These are phyloP conservation scores for Chrysolina oricalcia DNA, from an alignment of 2,888 invertebrate genomes.

Conservation along the genomic window DNA sequence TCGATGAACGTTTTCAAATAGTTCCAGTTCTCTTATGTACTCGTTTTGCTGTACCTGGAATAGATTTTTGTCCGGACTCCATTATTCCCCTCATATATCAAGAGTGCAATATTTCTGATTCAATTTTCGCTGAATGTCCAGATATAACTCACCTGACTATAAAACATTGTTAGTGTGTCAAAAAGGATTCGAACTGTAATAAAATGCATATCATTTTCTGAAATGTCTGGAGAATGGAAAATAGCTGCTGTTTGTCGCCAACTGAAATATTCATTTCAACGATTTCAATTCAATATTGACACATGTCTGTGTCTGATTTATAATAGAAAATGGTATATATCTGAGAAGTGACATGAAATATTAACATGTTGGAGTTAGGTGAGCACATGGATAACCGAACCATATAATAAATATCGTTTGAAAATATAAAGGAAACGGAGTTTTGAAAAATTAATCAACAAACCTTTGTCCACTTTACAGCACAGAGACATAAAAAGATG, in stretches of 20 bases:
- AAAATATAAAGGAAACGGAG: too few species aligned
- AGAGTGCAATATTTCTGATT: background rate
- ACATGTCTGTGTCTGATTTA: background rate
- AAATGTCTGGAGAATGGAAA: constrained; percentile 17
- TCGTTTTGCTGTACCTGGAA: background rate
- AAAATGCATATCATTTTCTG: constrained; percentile 19
- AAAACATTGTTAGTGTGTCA: background rate
- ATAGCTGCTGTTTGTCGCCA: constrained; percentile 28
- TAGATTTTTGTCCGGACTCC: background rate
- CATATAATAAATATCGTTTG: too few species aligned
- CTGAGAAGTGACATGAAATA: background rate
- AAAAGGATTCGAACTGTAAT: background rate
- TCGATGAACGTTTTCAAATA: background rate
- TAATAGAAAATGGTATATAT: background rate
- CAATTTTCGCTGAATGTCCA: background rate
- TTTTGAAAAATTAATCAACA: too few species aligned
- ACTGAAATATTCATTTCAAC: constrained; percentile 20
- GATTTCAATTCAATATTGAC: background rate
- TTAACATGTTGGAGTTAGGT: background rate
- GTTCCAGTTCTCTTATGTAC: background rate
- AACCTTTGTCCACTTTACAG: too few species aligned
- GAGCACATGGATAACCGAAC: too few species aligned
- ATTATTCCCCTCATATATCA: background rate
- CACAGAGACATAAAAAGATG: too few species aligned
- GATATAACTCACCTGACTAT: constrained; percentile 7